phyloP scores from a whole-genome alignment of 2,113 vertebrate species.

The Onychorhynchus coronatus region DNA sequence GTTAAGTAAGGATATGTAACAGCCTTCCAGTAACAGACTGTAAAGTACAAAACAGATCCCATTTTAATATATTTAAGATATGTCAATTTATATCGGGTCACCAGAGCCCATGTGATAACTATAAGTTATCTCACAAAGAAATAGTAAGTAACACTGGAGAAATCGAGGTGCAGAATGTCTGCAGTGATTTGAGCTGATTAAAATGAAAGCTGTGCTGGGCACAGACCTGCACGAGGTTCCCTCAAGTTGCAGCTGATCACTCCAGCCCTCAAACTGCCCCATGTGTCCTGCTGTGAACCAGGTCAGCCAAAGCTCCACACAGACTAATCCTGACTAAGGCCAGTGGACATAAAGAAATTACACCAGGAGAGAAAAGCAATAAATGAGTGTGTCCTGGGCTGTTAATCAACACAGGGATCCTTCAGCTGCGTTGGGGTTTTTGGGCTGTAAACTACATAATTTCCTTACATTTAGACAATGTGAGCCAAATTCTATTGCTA shows the following conservation, averaged over 20 bases:
- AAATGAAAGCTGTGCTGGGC: background rate
- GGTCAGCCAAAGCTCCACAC: background rate
- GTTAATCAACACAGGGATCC: background rate
- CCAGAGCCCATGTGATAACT: background rate
- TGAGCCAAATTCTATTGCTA: background rate
- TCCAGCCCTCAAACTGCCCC: background rate
- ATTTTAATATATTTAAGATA: background rate
- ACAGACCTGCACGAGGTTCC: accelerated
- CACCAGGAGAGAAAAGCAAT: background rate
- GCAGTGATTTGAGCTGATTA: background rate
- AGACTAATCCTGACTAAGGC: background rate
- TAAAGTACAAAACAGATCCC: background rate
- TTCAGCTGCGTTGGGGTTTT: accelerated
- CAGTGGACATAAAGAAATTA: background rate
- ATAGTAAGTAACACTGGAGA: background rate
- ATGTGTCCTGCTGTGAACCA: background rate
- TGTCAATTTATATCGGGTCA: background rate
- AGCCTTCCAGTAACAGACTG: background rate
- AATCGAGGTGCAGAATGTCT: background rate
- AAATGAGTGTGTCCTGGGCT: background rate
- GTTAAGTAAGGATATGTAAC: background rate
- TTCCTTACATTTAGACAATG: background rate
- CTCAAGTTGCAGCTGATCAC: background rate
- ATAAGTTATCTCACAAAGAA: background rate
- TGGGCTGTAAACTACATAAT: background rate